A percentile compares a stretch with the other conserved stretches of the same genome.
Conservation (phyloP, 2,113 vertebrate genomes). For the Theristicus caerulescens region DNA sequence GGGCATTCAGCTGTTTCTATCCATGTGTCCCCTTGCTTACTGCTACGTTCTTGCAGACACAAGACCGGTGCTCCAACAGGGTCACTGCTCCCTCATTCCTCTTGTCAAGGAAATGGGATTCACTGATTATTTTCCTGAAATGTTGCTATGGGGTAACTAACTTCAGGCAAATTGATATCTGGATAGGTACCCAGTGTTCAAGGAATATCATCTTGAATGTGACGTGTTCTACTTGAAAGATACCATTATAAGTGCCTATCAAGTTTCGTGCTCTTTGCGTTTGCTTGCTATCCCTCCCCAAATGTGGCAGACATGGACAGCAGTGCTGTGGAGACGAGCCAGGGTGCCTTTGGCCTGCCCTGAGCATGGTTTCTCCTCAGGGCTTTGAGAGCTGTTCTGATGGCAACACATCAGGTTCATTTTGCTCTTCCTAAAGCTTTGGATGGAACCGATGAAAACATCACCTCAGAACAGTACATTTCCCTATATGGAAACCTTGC, state of each 20-base stretch:
- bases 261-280: not conserved
- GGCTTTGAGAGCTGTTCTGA: not conserved
- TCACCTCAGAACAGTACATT: not conserved
- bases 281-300: not conserved
- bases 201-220: not conserved
- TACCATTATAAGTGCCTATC: not conserved
- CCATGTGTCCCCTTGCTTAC: fast-evolving
- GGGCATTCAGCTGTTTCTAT: not conserved
- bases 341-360: not conserved
- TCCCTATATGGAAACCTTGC: not conserved
- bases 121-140: not conserved
- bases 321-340: not conserved
- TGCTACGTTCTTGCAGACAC: fast-evolving
- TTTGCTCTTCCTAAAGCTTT: not conserved
- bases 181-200: not conserved
- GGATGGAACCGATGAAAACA: not conserved
- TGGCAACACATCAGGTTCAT: not conserved
- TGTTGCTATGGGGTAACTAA: not conserved
- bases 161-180: not conserved
- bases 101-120: not conserved
- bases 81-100: not conserved
- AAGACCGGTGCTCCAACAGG: not conserved
- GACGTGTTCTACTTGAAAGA: not conserved
- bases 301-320: not conserved
- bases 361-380: not conserved